A percentile compares a stretch with the other conserved stretches of the same genome.
Conservation (phyloP, 2,888 invertebrate genomes). For the Stenotaenia linearis region DNA sequence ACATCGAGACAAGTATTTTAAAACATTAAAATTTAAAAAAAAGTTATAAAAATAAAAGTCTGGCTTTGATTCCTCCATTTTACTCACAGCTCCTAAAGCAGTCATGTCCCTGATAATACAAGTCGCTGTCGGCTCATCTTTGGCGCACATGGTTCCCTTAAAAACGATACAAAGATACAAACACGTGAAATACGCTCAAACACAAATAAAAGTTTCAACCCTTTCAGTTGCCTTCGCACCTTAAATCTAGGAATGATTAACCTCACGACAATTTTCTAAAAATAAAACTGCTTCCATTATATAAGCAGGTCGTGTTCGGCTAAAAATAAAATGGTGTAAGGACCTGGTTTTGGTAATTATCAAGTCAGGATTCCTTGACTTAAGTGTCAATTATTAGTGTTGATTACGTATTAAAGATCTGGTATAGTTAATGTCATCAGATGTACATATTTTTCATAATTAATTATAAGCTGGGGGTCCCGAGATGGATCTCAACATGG, state of each 20-base stretch:
- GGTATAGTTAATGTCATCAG: not conserved
- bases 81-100: slow-evolving; percentile 38
- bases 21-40: not conserved
- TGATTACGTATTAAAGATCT: not conserved
- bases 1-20: not conserved
- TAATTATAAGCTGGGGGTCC: no score
- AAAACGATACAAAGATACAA: not conserved
- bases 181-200: not conserved
- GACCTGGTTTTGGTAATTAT: slow-evolving; percentile 3
- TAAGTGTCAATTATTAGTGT: not conserved
- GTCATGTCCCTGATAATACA: slow-evolving; percentile 51
- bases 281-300: slow-evolving; percentile 5
- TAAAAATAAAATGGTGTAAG: slow-evolving; percentile 3
- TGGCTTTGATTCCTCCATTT: not conserved
- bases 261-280: not conserved
- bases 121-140: slow-evolving; percentile 42
- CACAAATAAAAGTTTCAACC: not conserved
- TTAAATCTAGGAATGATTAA: slow-evolving; percentile 14
- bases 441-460: not conserved
- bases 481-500: no score
- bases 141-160: slow-evolving; percentile 30
- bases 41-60: not conserved
- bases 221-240: not conserved
- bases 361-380: not conserved
- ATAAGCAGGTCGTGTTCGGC: slow-evolving; percentile 20